A percentile compares a stretch with the other conserved stretches of the same genome.
phyloP scores from a whole-genome alignment of 2,113 vertebrate species.

The Alethe castanea region DNA sequence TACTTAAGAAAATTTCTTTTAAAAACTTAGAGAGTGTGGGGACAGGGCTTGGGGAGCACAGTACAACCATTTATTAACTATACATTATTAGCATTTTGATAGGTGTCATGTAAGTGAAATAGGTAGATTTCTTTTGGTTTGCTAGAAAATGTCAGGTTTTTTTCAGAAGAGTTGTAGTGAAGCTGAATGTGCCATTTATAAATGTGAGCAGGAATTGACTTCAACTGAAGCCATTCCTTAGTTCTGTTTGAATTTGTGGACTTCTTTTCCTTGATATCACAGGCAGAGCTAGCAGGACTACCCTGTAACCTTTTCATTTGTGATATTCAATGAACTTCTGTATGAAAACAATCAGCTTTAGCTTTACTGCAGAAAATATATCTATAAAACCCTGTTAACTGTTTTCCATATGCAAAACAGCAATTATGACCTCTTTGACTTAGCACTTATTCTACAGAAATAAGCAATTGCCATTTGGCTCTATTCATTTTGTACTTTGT shows the following conservation, averaged over 20 bases:
- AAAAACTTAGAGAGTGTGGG: background rate
- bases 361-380: slow-evolving; percentile 31
- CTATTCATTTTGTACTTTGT: slow-evolving; percentile 65
- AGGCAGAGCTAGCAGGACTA: background rate
- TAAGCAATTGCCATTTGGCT: slow-evolving; percentile 63
- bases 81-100: background rate
- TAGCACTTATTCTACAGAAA: slow-evolving; percentile 65
- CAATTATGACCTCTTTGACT: slow-evolving; percentile 71
- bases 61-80: background rate
- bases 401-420: slow-evolving; percentile 64
- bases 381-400: slow-evolving; percentile 52
- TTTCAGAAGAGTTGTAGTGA: background rate
- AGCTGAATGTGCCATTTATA: background rate
- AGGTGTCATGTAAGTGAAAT: background rate
- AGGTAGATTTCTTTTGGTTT: background rate
- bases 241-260: background rate
- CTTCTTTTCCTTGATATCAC: background rate
- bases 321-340: slow-evolving; percentile 27
- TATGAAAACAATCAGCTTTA: slow-evolving; percentile 46
- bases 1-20: slow-evolving; percentile 34
- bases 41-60: background rate
- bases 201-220: background rate
- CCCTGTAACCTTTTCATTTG: slow-evolving; percentile 12
- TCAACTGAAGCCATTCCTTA: background rate
- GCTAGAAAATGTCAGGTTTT: background rate